Evolutionary conservation across 2,797 vertebrate species (phyloP).

Genomic region (Pseudotriccus pelzelni): DNA sequence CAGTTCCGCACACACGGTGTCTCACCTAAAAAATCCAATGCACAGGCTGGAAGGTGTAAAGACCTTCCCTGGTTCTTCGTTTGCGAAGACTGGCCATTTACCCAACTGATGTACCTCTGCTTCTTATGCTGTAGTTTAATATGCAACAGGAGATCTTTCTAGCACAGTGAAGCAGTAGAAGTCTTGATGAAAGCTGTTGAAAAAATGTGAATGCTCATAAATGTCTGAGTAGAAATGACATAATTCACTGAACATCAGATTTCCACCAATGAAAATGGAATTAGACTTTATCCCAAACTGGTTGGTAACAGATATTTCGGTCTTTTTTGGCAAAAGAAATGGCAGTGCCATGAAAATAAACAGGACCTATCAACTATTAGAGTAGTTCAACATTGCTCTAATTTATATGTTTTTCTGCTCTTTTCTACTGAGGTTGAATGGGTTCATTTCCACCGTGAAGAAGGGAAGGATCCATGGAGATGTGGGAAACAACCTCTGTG

Average conservation of each 20-base stretch:
- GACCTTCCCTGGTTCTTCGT: too few relatives aligned
- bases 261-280: neutral
- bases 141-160: neutral
- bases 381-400: neutral
- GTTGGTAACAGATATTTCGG: neutral
- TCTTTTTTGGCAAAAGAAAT: neutral
- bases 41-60: too few relatives aligned
- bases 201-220: neutral
- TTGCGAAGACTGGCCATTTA: too few relatives aligned
- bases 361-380: neutral
- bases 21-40: too few relatives aligned
- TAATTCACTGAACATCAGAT: neutral
- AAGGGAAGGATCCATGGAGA: neutral
- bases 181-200: neutral
- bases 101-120: neutral
- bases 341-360: neutral
- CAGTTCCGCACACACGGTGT: too few relatives aligned
- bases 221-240: neutral
- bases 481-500: neutral
- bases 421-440: neutral
- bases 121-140: neutral
- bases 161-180: neutral
- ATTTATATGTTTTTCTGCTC: neutral
- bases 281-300: neutral
- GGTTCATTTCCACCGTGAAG: neutral